Evolutionary conservation across 2,113 vertebrate genomes (phyloP), one percentile per base, ranked within the genome.

Genomic region (Condylura cristata): DNA sequence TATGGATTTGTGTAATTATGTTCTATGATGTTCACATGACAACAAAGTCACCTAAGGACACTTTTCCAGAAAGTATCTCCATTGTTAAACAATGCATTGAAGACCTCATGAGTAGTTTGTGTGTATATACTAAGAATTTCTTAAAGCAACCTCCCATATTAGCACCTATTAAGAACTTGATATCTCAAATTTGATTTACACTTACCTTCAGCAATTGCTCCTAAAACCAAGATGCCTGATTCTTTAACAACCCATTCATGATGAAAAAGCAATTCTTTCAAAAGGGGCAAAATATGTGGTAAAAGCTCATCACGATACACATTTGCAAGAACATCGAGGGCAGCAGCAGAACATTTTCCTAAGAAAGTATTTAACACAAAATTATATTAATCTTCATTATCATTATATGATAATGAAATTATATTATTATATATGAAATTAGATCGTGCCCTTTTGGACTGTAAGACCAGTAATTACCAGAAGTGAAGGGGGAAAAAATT

Each of bases 341-440:
- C 99, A 91, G 99, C 99, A 51, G 99, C 99, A 76, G 99, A 99
- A 98, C 99, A 99, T 97, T 99, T 99, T 22, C 99, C 99, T 99
- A 70, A 86, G 75, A 34, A 87, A 28, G 98, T 71, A 96, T 70
- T 92, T 74, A 95, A 93, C 90, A 63, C 2, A 76, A 85, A 91
- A 88, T 58, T 80, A 34, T 1, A 51, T 72, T 78, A 94, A 84
- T 12, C 16, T 95, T 74, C 51, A 66, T 32, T 60, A 58, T 30
- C 24, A 71, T n/a, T n/a, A n/a, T n/a, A n/a, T n/a, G n/a, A n/a
- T n/a, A n/a, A n/a, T n/a, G n/a, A n/a, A n/a, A n/a, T n/a, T n/a
- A n/a, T n/a, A n/a, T n/a, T n/a, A n/a, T n/a, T n/a, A n/a, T n/a
- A n/a, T n/a, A n/a, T n/a, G n/a, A n/a, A n/a, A n/a, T n/a, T n/a